Base-by-base conservation (phyloP, 2,113 vertebrate species). In the Rhea pennata region DNA sequence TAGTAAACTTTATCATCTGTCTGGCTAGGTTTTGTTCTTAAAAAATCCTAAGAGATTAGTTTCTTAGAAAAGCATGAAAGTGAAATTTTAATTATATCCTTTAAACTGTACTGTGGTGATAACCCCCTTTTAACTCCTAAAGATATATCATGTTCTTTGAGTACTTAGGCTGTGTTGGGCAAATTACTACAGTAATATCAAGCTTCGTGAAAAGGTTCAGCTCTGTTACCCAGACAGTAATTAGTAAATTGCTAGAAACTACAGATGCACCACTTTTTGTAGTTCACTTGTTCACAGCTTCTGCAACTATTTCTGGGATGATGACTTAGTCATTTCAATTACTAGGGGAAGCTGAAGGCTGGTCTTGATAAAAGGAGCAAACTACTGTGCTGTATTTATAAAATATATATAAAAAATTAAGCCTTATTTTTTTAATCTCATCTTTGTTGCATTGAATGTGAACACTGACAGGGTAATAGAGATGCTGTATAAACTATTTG, bases 1-100 rank as follows among this genome's bases (percentile, higher is more conserved):
- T 77, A 42, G n/a, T 24, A 51, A 74, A 95, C 58, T 66, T 27
- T 74, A 69, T 76, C 5, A 2, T 88, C 50, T 84, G 31, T 46
- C 67, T 89, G 70, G 23, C 26, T 83, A 33, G 15, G 8, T 88
- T 91, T 86, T 83, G 17, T 51, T 96, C 79, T 69, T 87, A 96
- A 93, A 62, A 56, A 94, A 75, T 84, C 79, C 59, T 56, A 53
- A 85, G 87, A 92, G 73, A 76, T 51, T 40, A 77, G 24, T 79
- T 88, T 95, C 78, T 93, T 91, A 84, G 83, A 76, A 90, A 64
- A 91, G 31, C 61, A 14, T 67, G 48, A 87, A 94, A 94, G 27
- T 69, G 33, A 66, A 29, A 83, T 96, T 96, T 95, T 95, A 96
- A 97, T 97, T 95, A 85, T 74, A 67, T 53, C 58, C 44, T 96